A percentile compares a stretch with the other conserved stretches of the same genome.
These are phyloP conservation scores for Allacma fusca DNA, from an alignment of 2,888 invertebrate species.

Conservation along the genomic window DNA sequence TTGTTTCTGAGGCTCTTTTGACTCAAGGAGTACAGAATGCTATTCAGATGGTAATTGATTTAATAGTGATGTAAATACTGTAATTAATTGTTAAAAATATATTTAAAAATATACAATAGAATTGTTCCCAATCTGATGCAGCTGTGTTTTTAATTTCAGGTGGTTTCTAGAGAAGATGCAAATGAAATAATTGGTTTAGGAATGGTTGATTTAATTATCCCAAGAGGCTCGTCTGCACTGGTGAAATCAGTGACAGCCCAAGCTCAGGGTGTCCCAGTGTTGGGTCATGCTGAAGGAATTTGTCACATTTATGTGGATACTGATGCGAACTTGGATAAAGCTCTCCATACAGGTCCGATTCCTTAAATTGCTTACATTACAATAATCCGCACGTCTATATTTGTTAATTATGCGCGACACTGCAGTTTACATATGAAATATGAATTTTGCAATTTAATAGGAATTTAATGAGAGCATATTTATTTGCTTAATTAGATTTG, in stretches of 20 bases:
- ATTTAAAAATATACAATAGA: too few species aligned
- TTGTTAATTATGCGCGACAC: conserved; percentile 72
- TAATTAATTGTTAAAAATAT: too few species aligned
- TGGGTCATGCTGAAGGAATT: conserved; percentile 98
- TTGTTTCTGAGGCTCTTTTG: conserved; percentile 88
- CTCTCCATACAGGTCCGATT: conserved; percentile 76
- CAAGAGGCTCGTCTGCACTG: conserved; percentile 94
- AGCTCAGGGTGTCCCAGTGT: conserved; percentile 81
- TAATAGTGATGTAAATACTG: too few species aligned
- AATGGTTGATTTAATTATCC: conserved; percentile 96
- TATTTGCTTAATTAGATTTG: too few species aligned
- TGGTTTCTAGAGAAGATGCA: conserved; percentile 95
- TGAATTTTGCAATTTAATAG: too few species aligned
- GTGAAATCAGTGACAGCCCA: conserved; percentile 88
- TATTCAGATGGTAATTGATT: conserved; percentile 80
- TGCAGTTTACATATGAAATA: too few species aligned
- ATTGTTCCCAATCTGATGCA: too few species aligned
- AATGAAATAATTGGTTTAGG: conserved; percentile 93
- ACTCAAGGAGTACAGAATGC: conserved; percentile 86
- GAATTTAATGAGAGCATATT: too few species aligned
- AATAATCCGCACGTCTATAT: conserved; percentile 66
- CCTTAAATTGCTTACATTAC: not conserved
- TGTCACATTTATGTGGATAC: conserved; percentile 98
- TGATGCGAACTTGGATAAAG: conserved; percentile 84
- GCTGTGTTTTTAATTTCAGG: conserved; percentile 63